Base-by-base conservation (phyloP, 2,888 invertebrate species). In the Ligdia adustata region DNA sequence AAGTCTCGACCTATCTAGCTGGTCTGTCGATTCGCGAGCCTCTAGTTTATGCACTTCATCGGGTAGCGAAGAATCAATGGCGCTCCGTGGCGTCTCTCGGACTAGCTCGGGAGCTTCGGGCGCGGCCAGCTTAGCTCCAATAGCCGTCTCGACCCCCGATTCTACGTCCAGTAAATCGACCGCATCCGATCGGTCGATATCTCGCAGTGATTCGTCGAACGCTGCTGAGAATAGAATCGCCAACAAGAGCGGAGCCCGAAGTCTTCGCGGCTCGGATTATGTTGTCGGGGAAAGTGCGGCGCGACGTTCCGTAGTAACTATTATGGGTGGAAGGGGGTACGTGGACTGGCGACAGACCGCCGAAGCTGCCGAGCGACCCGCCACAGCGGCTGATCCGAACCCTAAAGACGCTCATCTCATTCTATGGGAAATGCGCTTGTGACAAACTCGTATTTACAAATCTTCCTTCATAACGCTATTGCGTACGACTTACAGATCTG, bases 271-370 rank as follows among this genome's bases (percentile, higher is more conserved):
- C 1, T 77, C 84, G 4, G 86, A 88, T 58, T 87, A 86, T 55
- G 75, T 80, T 43, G 69, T 90, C 56, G 76, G 90, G 26, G 78
- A 79, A 60, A 69, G 91, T 66, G 57, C 92, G 64, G 91, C 92
- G 52, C 79, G 95, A 57, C 90, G 95, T 51, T 97, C 97, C 0
- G 94, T 97, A 14, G 93, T 97, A 28, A 96, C 96, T 0, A 83
- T 97, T 38, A 96, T 96, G 91, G 97, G 97, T 0, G 97, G 97
- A 1, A 92, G 96, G 6, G 97, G 97, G 2, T 98, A 97, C 72
- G 93, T 95, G 12, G 96, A 96, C 82, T 96, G 96, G 94, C 91
- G 96, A 43, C 95, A 95, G 67, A 92, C 94, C 9, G 93, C 94
- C 67, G 93, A 94, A 73, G 89, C 92, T 14, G 85, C 91, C 1